Percentiles rank a stretch among this genome's conserved stretches.
phyloP scores from a whole-genome alignment of 1,140 invertebrate species.

The Pseudomyrmex cubaensis region DNA sequence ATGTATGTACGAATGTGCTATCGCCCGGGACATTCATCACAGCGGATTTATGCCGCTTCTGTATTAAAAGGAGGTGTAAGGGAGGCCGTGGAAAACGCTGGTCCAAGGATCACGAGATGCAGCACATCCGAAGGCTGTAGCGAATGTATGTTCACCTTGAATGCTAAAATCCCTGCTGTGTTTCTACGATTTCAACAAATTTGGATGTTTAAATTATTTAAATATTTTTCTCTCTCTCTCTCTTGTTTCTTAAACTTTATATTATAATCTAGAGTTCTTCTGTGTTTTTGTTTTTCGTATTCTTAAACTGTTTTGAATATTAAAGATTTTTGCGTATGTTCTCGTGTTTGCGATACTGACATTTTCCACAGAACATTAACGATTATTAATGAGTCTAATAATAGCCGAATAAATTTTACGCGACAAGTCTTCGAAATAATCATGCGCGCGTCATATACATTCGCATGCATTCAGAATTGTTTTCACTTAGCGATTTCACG shows the following conservation, averaged over 20 bases:
- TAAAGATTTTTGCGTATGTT: too few species aligned
- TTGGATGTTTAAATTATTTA: background rate
- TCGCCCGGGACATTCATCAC: conserved; percentile 38
- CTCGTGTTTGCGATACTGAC: too few species aligned
- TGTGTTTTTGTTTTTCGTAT: too few species aligned
- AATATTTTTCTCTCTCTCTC: too few species aligned
- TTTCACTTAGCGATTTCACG: conserved; percentile 31
- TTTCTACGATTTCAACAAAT: background rate
- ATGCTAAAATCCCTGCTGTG: conserved; percentile 11
- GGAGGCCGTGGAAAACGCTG: conserved; percentile 21
- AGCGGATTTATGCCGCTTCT: conserved; percentile 46
- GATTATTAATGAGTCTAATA: too few species aligned
- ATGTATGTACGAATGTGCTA: conserved; percentile 34
- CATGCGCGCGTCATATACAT: background rate
- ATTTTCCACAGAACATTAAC: too few species aligned
- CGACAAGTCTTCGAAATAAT: too few species aligned
- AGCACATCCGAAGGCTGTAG: conserved; percentile 5
- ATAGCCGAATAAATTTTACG: too few species aligned
- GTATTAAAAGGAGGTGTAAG: conserved; percentile 42
- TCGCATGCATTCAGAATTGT: background rate
- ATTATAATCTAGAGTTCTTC: too few species aligned
- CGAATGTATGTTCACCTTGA: conserved; percentile 32
- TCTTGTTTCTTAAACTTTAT: too few species aligned
- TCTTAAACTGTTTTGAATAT: background rate
- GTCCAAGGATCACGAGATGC: conserved; percentile 2